Evolutionary conservation across 2,797 vertebrate genomes (phyloP).

Genomic region (Aythya fuligula): DNA sequence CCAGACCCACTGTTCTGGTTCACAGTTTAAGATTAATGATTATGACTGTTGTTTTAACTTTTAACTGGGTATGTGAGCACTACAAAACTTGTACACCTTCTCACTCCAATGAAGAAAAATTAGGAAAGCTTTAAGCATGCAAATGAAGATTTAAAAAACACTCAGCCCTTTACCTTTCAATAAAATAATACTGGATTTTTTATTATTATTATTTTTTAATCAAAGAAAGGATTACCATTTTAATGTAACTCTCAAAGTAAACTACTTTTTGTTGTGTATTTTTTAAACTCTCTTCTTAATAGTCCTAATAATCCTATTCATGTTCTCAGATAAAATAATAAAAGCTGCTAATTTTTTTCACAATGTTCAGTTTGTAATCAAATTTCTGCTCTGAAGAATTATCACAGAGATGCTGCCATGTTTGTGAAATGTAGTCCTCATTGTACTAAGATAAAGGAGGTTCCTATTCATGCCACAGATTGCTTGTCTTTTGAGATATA

Average conservation of each 20-base stretch:
- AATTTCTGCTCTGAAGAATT: constrained; percentile 45
- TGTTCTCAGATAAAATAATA: constrained; percentile 52
- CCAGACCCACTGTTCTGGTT: neutral
- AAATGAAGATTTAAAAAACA: neutral
- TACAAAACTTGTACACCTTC: neutral
- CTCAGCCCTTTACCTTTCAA: neutral
- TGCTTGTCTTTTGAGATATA: constrained; percentile 76
- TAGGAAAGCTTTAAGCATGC: neutral
- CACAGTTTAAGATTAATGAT: neutral
- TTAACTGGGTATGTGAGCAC: neutral
- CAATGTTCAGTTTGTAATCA: constrained; percentile 61
- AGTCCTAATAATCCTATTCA: constrained; percentile 45
- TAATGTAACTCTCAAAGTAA: neutral
- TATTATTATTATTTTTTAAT: neutral
- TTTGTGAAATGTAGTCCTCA: constrained; percentile 60
- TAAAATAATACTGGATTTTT: neutral
- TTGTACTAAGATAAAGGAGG: constrained; percentile 73
- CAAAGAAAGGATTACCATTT: neutral
- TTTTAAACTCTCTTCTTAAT: neutral
- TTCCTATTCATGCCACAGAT: constrained; percentile 73
- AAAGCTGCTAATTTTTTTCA: constrained; percentile 42
- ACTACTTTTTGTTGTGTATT: neutral
- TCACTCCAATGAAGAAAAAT: neutral
- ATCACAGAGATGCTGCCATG: constrained; percentile 18
- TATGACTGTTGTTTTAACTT: neutral